Conservation (phyloP, 2,113 vertebrate genomes). For the Lontra canadensis region DNA sequence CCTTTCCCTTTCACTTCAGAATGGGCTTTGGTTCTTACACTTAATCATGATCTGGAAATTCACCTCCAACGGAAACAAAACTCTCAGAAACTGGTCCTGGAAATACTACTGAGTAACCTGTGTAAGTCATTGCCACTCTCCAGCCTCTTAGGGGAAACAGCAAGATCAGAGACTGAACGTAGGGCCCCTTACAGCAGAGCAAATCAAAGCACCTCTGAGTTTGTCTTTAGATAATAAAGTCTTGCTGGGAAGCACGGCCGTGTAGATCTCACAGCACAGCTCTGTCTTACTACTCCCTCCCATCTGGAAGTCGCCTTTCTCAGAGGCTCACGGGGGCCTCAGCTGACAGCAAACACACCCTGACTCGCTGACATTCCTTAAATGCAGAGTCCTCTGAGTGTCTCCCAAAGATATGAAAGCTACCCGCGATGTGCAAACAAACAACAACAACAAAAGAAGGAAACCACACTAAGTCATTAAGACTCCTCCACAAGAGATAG, state of each 20-base stretch:
- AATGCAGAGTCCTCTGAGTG: neutral
- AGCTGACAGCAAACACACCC: neutral
- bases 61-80: neutral
- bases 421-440: neutral
- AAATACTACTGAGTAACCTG: neutral
- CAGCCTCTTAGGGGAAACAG: neutral
- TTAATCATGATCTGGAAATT: slow-evolving; percentile 29
- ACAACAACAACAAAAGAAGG: neutral
- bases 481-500: neutral
- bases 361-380: neutral
- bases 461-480: neutral
- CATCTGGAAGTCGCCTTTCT: slow-evolving; percentile 16
- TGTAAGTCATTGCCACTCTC: neutral
- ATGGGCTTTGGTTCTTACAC: neutral
- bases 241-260: neutral
- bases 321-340: neutral
- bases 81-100: neutral
- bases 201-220: slow-evolving; percentile 28
- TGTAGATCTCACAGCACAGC: neutral
- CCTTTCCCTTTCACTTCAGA: neutral
- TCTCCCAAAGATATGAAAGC: neutral
- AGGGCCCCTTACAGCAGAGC: neutral
- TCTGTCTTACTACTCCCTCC: neutral
- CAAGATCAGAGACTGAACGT: neutral
- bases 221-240: slow-evolving; percentile 16